Evolutionary conservation across 2,797 vertebrate species (phyloP).

Genomic region (Meriones psammophilus): DNA sequence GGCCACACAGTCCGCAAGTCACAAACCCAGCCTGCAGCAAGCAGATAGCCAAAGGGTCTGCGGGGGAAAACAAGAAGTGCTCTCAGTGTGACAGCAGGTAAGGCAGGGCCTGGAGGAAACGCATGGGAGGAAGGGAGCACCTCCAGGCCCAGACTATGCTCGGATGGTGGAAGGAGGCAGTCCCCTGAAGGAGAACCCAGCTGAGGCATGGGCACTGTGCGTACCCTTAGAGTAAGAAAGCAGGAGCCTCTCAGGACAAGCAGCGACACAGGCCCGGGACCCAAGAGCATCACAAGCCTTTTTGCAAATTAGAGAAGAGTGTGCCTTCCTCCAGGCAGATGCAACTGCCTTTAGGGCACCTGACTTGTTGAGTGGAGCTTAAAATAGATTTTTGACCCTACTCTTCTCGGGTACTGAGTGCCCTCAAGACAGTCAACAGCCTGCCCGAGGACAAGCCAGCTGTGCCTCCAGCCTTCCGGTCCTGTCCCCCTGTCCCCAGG

Average conservation of each 20-base stretch:
- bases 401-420: not conserved
- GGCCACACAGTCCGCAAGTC: constrained; percentile 43
- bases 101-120: not conserved
- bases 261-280: not conserved
- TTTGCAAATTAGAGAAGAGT: not conserved
- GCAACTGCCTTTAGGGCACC: not conserved
- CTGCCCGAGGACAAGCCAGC: not conserved
- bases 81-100: not conserved
- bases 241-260: not conserved
- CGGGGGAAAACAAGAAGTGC: not conserved
- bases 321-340: not conserved
- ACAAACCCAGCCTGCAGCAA: not conserved
- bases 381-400: not conserved
- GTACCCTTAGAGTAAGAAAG: not conserved
- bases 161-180: not conserved
- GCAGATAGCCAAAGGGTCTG: not conserved
- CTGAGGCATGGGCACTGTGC: not conserved
- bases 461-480: not conserved
- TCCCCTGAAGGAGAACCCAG: not conserved
- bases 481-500: not conserved
- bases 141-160: not conserved
- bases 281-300: not conserved
- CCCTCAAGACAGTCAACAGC: constrained; percentile 26
- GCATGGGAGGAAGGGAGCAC: rapidly evolving
- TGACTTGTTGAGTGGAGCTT: constrained; percentile 14